Base-by-base conservation (phyloP, 1,140 invertebrate species). In the Brachionus angularis region DNA sequence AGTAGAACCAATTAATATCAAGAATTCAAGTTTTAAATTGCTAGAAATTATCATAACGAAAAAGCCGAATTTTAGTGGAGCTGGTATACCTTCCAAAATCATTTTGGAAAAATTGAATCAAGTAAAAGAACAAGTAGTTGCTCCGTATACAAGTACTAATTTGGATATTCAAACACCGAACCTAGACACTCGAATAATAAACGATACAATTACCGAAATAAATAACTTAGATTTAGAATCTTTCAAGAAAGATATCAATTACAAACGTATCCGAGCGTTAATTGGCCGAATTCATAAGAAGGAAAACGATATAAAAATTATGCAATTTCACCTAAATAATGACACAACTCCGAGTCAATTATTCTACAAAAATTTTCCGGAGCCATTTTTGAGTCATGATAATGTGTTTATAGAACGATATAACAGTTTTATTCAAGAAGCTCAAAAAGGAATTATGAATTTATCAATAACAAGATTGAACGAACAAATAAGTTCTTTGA, bases 321-420 rank as follows among this genome's bases (percentile, higher is more conserved):
- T 53, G 3, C 2, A 53, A 53, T 53, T 53, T 33, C 50, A 53
- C 33, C 2, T 31, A 1, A 33, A 12, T 12, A 53, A 53, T 53
- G 50, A 16, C 33, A 53, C 50, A 53, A 33, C 50, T 8, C 50
- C 50, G 14, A 53, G 50, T 31, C 23, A 53, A 33, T 31, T 53
- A 16, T 29, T 53, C n/a, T 53, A 53, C 14, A 33, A 53, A 16
- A 29, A 53, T 23, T 53, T 53, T 33, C 50, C 50, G 5, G 14
- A 5, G 16, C 50, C 50, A n/a, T 53, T 53, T 33, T n/a, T 53
- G 3, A 33, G 5, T 14, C 50, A 53, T 31, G 50, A 53, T 31
- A 3, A 2, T 7, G 33, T 53, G 31, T 53, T 53, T 53, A 53
- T 53, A n/a, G 50, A 53, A 53, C 2, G 16, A 33, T 53, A 53